phyloP scores from a whole-genome alignment of 2,888 invertebrate genomes.

The Tortricodes alternella region DNA sequence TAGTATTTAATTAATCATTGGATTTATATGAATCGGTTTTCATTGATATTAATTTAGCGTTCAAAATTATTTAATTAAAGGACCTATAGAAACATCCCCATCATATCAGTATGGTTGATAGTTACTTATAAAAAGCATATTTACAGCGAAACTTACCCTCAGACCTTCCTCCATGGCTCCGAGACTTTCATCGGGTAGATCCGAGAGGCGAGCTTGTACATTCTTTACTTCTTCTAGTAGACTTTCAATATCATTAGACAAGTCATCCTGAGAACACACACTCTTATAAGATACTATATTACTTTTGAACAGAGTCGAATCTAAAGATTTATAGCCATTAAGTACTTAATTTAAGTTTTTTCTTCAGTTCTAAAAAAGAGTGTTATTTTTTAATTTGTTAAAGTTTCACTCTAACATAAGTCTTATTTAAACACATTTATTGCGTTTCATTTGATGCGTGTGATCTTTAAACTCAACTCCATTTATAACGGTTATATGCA shows the following conservation, averaged over 20 bases:
- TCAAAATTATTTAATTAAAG: neutral
- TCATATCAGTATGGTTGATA: neutral
- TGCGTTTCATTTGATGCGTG: neutral
- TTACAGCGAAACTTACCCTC: slow-evolving; percentile 83
- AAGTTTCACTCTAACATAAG: neutral
- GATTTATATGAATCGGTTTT: too few species aligned
- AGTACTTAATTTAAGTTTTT: neutral
- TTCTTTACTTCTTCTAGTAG: slow-evolving; percentile 86
- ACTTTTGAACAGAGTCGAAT: slow-evolving; percentile 32
- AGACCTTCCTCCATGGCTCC: slow-evolving; percentile 88
- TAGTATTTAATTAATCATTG: too few species aligned
- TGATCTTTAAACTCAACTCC: slow-evolving; percentile 49
- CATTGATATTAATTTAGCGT: too few species aligned
- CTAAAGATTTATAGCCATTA: slow-evolving; percentile 31
- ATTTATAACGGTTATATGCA: slow-evolving; percentile 35
- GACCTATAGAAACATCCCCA: slow-evolving; percentile 14
- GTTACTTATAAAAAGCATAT: slow-evolving; percentile 38
- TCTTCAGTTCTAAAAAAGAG: neutral
- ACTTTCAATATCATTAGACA: slow-evolving; percentile 86
- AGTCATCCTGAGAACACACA: slow-evolving; percentile 83
- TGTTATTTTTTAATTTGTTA: neutral
- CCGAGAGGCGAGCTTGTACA: slow-evolving; percentile 86
- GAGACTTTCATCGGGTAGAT: slow-evolving; percentile 87
- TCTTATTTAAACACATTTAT: neutral
- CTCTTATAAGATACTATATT: slow-evolving; percentile 58